Percentiles rank a stretch among this genome's conserved stretches.
These are phyloP conservation scores for Fulmarus glacialis DNA, from an alignment of 2,113 vertebrate genomes.

Conservation along the genomic window DNA sequence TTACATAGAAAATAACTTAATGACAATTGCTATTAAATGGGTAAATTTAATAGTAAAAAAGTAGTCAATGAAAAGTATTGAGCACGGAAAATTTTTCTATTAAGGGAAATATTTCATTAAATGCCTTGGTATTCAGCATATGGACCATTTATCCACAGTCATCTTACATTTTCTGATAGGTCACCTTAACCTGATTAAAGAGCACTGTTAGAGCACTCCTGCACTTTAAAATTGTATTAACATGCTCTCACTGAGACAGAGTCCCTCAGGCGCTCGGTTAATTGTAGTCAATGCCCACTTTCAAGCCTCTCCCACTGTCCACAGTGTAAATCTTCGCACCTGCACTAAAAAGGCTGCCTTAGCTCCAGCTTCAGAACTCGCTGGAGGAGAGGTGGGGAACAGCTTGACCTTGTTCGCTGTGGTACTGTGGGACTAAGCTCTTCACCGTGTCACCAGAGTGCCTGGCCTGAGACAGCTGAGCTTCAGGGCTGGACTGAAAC, in stretches of 20 bases:
- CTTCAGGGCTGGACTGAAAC: neutral
- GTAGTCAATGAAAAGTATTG: constrained; percentile 36
- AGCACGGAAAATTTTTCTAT: constrained; percentile 38
- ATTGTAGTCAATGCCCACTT: neutral
- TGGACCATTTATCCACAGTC: neutral
- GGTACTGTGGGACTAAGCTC: neutral
- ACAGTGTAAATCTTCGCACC: neutral
- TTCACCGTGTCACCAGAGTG: neutral
- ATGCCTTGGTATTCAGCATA: constrained; percentile 2
- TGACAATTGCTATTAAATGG: constrained; percentile 49
- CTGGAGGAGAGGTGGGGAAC: neutral
- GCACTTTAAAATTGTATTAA: neutral
- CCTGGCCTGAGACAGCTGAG: neutral
- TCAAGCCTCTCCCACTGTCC: neutral
- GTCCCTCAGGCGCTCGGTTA: neutral
- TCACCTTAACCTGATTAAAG: neutral
- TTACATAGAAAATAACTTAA: constrained; percentile 55
- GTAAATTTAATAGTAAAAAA: constrained; percentile 16
- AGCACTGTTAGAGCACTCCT: neutral
- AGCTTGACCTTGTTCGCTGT: neutral
- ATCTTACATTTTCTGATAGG: constrained; percentile 21
- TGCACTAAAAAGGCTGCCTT: neutral
- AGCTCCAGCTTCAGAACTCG: neutral
- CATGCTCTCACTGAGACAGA: neutral
- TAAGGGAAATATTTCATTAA: constrained; percentile 38